Base-by-base conservation (phyloP, 1,140 invertebrate species). In the Aphis gossypii region DNA sequence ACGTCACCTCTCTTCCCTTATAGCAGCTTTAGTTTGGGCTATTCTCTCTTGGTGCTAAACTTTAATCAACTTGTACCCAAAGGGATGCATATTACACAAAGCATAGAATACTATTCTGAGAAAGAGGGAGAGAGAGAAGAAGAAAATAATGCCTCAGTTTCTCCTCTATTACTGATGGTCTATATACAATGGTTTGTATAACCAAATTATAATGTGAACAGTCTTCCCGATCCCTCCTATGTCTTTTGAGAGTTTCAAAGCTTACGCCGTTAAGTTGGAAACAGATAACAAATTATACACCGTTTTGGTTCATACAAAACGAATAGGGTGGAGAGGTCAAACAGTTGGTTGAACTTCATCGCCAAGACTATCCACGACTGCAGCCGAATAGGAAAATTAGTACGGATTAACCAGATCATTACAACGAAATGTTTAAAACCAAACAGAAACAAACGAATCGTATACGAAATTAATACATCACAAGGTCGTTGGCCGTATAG, bases 201-300 rank as follows among this genome's bases (percentile, higher is more conserved):
- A 91, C 56, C 56, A 38, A 91, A 91, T 91, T 92, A 92, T 92
- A 92, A 83, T 82, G 68, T 46, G 60, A 82, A 48, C 91, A 46
- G 91, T 92, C 23, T 76, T 82, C 68, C 41, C 46, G 46, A 44
- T 56, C 54, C 35, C 38, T n/a, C 25, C 68, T 48, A 60, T 90
- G 60, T 91, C 46, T 92, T 92, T 82, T 23, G 56, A 91, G 30
- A 68, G 60, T 91, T 91, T 91, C 91, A 51, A 92, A 92, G 91
- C 91, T 51, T 83, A 92, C 83, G 83, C 76, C 46, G 68, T 92
- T 51, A 48, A 83, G 68, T 83, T 82, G 91, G 91, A 51, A 92
- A 92, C 76, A 83, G 91, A 92, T 92, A 92, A 92, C 91, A 92
- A 92, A 92, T 92, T 92, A 83, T 92, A 82, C n/a, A 83, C 88